Evolutionary conservation across 92 coral and sea anemone genomes (phyloP), one percentile per base, ranked within the genome.

Genomic region (Blastomussa wellsi): DNA sequence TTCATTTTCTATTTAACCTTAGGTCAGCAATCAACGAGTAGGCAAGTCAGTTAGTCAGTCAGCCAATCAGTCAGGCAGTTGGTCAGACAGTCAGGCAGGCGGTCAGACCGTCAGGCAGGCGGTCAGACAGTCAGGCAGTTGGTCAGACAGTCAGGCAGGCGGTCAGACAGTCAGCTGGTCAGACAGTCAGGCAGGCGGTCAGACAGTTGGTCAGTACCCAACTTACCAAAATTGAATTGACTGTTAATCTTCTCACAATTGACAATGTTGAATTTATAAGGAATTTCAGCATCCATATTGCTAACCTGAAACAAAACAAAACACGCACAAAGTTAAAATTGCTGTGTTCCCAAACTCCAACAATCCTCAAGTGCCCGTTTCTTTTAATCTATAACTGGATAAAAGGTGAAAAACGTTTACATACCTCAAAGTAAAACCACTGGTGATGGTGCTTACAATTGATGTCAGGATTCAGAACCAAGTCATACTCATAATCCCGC

Each of bases 401-500:
- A 35, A 48, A 33, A 33, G 16, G 36, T 0, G 26, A 51, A 49
- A 8, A 6, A 35, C 24, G 26, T 62, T 38, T 28, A 79, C 87
- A 24, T 85, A 96, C 99, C 93, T 94, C 94, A 88, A 96, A 96
- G 88, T 92, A 96, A 77, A 96, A 96, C 99, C 99, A 94, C 77
- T 96, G 99, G 82, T 96, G 99, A 81, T 96, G 98, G 74, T 92
- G 88, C 38, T 88, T 88, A 53, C 97, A 94, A 92, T 96, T 96
- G 81, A 96, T 89, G 87, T 96, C 99, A 31, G 98, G 94, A 72
- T 91, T 96, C 33, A 96, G 86, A 51, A 96, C 90, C 85, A 96
- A 85, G 77, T 96, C 98, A 82, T 96, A 96, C 76, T 96, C 99
- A 52, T 87, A 74, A 66, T 94, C 95, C 31, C 94, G 91, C 11